A percentile compares a stretch with the other conserved stretches of the same genome.
Conservation (phyloP, 2,797 vertebrate species). For the Myiothlypis chrysogaster region DNA sequence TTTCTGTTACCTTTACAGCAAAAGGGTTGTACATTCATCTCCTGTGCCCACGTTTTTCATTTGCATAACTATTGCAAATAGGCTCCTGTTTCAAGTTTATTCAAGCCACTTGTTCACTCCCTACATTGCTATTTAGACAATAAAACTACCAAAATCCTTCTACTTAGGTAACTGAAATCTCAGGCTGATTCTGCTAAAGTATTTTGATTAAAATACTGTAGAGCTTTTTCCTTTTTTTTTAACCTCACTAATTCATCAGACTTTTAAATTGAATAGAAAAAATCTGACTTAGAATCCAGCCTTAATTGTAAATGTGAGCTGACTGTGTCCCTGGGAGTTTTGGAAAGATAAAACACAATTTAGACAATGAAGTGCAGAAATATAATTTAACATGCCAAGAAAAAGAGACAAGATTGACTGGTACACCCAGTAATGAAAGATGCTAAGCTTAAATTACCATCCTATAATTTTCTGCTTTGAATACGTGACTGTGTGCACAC, state of each 20-base stretch:
- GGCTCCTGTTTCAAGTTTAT: not conserved
- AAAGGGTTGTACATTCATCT: not conserved
- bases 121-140: not conserved
- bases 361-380: constrained; percentile 14
- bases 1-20: not conserved
- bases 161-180: not conserved
- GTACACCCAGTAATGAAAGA: constrained; percentile 40
- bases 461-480: constrained; percentile 35
- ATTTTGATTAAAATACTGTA: not conserved
- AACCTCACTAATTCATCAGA: not conserved
- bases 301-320: not conserved
- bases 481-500: constrained; percentile 24
- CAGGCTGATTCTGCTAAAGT: not conserved
- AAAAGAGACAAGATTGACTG: constrained; percentile 36
- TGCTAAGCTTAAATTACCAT: constrained; percentile 23
- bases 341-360: constrained; percentile 8
- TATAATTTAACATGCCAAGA: not conserved
- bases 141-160: not conserved
- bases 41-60: not conserved
- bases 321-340: not conserved
- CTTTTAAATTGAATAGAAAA: not conserved
- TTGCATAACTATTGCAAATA: not conserved
- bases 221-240: not conserved
- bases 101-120: not conserved
- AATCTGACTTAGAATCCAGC: not conserved